Conservation (phyloP, 2,113 vertebrate genomes). For the Oryzias javanicus region DNA sequence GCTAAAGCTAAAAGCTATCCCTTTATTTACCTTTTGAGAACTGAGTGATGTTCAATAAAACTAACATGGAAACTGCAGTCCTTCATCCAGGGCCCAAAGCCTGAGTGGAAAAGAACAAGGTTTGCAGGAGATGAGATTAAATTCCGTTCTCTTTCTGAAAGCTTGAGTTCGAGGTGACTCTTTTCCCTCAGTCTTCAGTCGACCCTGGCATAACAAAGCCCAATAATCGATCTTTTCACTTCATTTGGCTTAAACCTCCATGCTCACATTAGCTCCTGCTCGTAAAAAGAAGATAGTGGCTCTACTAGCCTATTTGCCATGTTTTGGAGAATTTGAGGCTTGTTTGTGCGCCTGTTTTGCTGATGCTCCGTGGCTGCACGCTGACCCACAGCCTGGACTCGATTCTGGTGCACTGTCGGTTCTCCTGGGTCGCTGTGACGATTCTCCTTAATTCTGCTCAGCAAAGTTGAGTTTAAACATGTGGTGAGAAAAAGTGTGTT, state of each 20-base stretch:
- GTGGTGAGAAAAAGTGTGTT: conserved; percentile 44
- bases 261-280: too few species aligned
- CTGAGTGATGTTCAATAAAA: conserved; percentile 20
- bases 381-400: conserved; percentile 28
- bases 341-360: conserved; percentile 23
- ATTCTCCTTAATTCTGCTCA: conserved; percentile 32
- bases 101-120: conserved; percentile 74
- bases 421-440: conserved; percentile 23
- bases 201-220: conserved; percentile 34
- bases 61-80: conserved; percentile 38
- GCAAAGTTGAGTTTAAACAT: conserved; percentile 43
- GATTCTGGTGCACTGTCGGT: conserved; percentile 9
- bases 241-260: too few species aligned
- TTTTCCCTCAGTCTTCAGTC: conserved; percentile 45
- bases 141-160: conserved; percentile 67
- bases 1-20: too few species aligned
- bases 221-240: background rate
- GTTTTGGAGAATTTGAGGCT: too few species aligned
- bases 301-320: too few species aligned
- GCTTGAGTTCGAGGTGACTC: conserved; percentile 45
- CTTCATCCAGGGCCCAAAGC: conserved; percentile 32
- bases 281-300: too few species aligned
- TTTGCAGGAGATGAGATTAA: conserved; percentile 73
- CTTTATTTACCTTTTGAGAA: background rate
- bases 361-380: conserved; percentile 50